Conservation (phyloP, 2,888 invertebrate species). For the Tolmerus cingulatus region DNA sequence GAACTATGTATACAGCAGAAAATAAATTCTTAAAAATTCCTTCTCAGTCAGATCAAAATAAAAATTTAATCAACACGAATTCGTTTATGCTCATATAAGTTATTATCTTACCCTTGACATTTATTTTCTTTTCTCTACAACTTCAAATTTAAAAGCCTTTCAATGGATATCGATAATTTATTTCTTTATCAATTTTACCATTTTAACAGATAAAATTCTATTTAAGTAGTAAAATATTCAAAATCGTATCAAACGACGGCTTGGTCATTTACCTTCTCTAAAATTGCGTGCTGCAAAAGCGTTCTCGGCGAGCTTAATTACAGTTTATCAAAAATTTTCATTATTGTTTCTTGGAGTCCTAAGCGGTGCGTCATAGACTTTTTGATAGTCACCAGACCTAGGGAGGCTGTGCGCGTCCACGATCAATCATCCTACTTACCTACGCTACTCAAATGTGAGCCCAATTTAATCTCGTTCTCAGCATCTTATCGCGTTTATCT, state of each 20-base stretch:
- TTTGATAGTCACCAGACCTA: background rate
- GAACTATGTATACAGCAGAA: too few relatives aligned
- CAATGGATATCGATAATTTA: background rate
- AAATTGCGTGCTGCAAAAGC: background rate
- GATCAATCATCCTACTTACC: conserved; percentile 22
- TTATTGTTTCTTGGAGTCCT: background rate
- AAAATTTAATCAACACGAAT: too few relatives aligned
- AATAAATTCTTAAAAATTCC: too few relatives aligned
- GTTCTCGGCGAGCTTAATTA: background rate
- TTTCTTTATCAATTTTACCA: background rate
- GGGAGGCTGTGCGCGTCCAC: background rate
- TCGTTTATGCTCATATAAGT: background rate
- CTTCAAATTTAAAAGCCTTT: background rate
- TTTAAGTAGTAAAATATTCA: background rate
- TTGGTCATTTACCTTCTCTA: background rate
- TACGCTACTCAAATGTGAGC: background rate
- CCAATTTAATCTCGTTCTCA: background rate
- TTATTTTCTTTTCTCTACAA: background rate
- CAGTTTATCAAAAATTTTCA: background rate
- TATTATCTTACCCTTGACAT: background rate
- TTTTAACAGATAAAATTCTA: background rate
- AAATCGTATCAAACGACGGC: background rate
- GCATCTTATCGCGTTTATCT: conserved; percentile 18
- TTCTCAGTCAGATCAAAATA: too few relatives aligned
- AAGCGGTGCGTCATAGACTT: background rate